Evolutionary conservation across 2,888 invertebrate genomes (phyloP).

Genomic region (Harpalus rufipes): DNA sequence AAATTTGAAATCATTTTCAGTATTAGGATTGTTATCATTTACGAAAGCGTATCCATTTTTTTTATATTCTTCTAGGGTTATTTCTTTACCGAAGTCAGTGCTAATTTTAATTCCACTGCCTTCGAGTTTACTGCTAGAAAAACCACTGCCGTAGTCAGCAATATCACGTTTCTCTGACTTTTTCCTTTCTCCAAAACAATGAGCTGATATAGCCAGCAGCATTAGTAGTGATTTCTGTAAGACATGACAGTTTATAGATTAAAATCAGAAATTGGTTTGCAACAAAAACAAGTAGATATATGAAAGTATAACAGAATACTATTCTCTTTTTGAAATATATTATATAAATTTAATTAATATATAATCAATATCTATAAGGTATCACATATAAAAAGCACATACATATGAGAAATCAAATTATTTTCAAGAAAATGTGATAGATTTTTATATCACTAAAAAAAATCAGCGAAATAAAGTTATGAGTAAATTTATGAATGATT

Average conservation of each 20-base stretch:
- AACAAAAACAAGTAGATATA: constrained; percentile 7
- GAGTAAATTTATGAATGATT: no score
- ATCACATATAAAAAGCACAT: no score
- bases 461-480: no score
- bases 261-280: constrained; percentile 7
- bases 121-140: constrained; percentile 31
- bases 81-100: constrained; percentile 36
- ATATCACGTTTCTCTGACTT: constrained; percentile 46
- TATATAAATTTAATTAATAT: not conserved
- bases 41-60: constrained; percentile 18
- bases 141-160: constrained; percentile 23
- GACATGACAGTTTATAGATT: constrained; percentile 1
- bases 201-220: constrained; percentile 12
- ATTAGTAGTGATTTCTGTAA: constrained; percentile 31
- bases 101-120: constrained; percentile 26
- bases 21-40: not conserved
- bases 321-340: not conserved
- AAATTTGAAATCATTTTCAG: constrained; percentile 1
- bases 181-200: constrained; percentile 7
- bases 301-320: not conserved
- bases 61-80: constrained; percentile 39
- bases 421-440: no score
- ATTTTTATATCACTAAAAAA: no score
- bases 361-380: no score
- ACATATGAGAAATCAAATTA: no score